Base-by-base conservation (phyloP, 2,797 vertebrate genomes). In the Anomalospiza imberbis region DNA sequence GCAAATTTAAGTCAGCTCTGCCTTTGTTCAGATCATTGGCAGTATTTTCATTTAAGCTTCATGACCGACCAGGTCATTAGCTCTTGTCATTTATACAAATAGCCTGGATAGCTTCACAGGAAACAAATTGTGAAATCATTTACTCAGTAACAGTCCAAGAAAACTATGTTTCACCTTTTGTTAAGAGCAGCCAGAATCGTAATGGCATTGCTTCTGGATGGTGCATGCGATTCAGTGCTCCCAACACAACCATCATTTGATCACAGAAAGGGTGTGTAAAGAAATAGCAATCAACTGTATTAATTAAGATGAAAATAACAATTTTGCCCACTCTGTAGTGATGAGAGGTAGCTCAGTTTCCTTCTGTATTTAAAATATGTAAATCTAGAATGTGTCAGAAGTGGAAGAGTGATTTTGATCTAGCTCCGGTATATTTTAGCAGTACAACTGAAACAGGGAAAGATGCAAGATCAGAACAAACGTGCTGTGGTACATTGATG, bases 61-160 rank as follows among this genome's bases (percentile, higher is more conserved):
- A 18, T n/a, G 48, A 83, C 58, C n/a, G 48, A 83, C 58, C 40
- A 62, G 42, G 51, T 71, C 25, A 34, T 75, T 75, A 92, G 70
- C 54, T 77, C 25, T 81, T 78, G 58, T 50, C 16, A 71, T 85
- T 63, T 86, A 34, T 75, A 71, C 31, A 65, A 77, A 77, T 29
- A 78, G 34, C 8, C 31, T 47, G 55, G 38, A 50, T 15, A 58
- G 32, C 68, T 84, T 81, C 38, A 63, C 18, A 45, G 0, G 73
- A 89, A 90, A 65, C 67, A 78, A 88, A 88, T 2, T 61, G 29
- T 28, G 50, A 90, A 86, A 95, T 91, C 8, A 90, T 88, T 90
- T 54, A 81, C 32, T 63, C 50, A 5, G n/a, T 77, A 88, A 74
- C 25, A 63, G 53, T 51, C 42, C 25, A 47, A 75, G 70, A 88